phyloP scores from a whole-genome alignment of 2,113 vertebrate genomes.

The Semicossyphus pulcher region DNA sequence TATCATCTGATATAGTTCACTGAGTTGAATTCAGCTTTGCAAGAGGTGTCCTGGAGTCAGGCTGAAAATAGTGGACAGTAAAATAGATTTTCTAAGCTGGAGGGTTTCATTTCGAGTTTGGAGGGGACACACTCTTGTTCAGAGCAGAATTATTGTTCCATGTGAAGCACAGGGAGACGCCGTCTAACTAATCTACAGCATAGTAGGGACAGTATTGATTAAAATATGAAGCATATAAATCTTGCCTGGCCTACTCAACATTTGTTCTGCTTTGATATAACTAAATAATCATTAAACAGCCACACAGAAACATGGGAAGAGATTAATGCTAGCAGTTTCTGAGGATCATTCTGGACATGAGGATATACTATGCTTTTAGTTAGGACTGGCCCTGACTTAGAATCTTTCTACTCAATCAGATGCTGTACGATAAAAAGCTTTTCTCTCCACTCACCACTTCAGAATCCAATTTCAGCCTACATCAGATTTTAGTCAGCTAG shows the following conservation, averaged over 20 bases:
- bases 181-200: neutral
- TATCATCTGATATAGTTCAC: conserved; percentile 63
- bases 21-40: conserved; percentile 62
- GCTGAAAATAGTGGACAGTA: conserved; percentile 43
- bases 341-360: neutral
- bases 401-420: neutral
- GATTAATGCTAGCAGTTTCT: neutral
- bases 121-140: conserved; percentile 12
- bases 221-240: no score
- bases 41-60: conserved; percentile 40
- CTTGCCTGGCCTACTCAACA: no score
- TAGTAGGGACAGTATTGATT: conserved; percentile 5
- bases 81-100: conserved; percentile 55
- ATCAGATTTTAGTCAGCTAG: neutral
- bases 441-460: neutral
- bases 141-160: conserved; percentile 19
- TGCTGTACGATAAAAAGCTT: neutral
- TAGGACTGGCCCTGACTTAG: no score
- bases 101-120: conserved; percentile 40
- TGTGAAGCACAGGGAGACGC: conserved; percentile 14
- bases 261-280: no score
- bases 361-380: no score
- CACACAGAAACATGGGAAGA: neutral
- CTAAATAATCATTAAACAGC: neutral
- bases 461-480: no score